Evolutionary conservation across 2,113 vertebrate genomes (phyloP), one percentile per base, ranked within the genome.

Genomic region (Ailuropoda melanoleuca): DNA sequence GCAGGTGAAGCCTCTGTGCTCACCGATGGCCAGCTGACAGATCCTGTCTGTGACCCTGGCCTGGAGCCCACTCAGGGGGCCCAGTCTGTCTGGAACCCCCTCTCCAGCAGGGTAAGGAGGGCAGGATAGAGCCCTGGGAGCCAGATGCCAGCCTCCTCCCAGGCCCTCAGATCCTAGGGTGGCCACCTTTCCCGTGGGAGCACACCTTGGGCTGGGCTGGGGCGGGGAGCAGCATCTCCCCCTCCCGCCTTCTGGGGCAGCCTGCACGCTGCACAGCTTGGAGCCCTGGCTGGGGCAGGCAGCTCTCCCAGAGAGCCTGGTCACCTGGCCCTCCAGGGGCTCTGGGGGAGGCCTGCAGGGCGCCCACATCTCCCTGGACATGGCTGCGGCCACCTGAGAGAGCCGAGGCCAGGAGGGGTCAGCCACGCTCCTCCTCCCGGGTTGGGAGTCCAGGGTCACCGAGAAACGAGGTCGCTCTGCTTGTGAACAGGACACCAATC

Each of bases 401-500:
- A 1, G 15, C 6, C 0, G 8, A 50, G 26, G n/a, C 37, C 37
- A 15, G 39, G 26, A 24, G 12, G 18, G 37, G 14, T 26, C 39
- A 19, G 90, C 26, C 43, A 6, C 10, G 6, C 8, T 46, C 6
- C 23, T 6, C 31, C 11, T 26, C 53, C 19, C 26, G 46, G 11
- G 9, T 26, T 10, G 23, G 56, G 82, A 68, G 31, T 1, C 0
- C 0, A 3, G 7, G 4, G 60, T 97, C 96, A 97, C 31, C 4
- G 6, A 56, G 92, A 62, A n/a, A 18, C 0, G 0, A 14, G 15
- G 74, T 98, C 98, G 77, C 0, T 96, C 93, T 66, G 92, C 93
- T 96, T 98, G 96, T 97, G 97, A 94, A 95, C 77, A 37, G 99
- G 99, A 97, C 99, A 99, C 99, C 99, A 99, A 50, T 98, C 97